Conservation (phyloP, 2,113 vertebrate species). For the Pica pica region DNA sequence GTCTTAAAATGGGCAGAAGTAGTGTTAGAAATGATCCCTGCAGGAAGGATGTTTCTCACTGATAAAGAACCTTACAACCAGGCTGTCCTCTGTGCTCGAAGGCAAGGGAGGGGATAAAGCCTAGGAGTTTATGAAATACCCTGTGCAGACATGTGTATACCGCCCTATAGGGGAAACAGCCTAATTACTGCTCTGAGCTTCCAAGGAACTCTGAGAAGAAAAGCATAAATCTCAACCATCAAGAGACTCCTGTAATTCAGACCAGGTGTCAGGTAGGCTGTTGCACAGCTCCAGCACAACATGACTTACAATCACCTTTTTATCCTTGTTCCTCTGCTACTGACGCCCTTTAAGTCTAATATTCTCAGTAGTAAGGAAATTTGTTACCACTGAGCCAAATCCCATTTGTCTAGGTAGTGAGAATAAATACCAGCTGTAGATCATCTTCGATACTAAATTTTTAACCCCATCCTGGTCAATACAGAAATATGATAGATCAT, state of each 20-base stretch:
- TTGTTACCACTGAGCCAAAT: neutral
- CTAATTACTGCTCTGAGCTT: neutral
- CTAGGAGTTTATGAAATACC: neutral
- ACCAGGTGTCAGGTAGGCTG: neutral
- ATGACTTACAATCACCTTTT: neutral
- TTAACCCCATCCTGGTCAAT: neutral
- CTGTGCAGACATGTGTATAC: neutral
- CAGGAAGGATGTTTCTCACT: neutral
- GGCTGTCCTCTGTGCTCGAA: neutral
- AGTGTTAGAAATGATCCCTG: neutral
- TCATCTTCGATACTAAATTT: neutral
- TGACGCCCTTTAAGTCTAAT: neutral
- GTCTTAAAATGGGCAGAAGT: neutral
- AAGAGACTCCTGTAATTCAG: neutral
- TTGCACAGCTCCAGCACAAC: neutral
- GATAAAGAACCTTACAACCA: neutral
- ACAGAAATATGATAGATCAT: neutral
- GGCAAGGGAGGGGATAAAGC: fast-evolving
- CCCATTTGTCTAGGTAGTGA: neutral
- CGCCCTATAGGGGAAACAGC: neutral
- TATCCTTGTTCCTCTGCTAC: neutral
- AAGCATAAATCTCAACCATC: neutral
- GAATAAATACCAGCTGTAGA: conserved; percentile 14
- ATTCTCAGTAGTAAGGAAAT: conserved; percentile 3
- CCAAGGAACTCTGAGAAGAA: neutral